Base-by-base conservation (phyloP, 2,113 vertebrate genomes). In the Myotis yumanensis region DNA sequence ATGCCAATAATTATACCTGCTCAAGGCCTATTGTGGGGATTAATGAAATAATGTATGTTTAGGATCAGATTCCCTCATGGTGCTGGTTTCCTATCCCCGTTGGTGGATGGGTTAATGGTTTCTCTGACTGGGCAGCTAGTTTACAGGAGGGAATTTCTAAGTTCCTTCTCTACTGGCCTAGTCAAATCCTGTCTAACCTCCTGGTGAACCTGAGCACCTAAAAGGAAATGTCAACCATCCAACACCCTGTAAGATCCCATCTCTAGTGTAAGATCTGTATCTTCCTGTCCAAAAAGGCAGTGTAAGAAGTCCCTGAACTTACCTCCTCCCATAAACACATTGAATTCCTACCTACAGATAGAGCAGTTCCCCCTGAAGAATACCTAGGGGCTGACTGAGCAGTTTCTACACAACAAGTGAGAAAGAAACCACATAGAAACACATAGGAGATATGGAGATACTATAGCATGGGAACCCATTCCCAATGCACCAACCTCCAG, bases 121-220 rank as follows among this genome's bases (percentile, higher is more conserved):
- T 35, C 48, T 57, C 2, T 48, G 37, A 48, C 14, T 75, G 57
- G 37, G 71, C 54, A 48, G 20, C 95, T 92, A 54, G 52, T 57
- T 14, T 3, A 52, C 32, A 35, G 40, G 6, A 80, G 46, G 76
- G 57, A 5, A 4, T 89, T 68, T 83, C 72, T 62, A 51, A 77
- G 40, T 73, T 43, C 43, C n/a, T 51, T 84, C 64, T 89, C 64
- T 86, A 59, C 32, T 71, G 64, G 80, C 64, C 68, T 7, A 5
- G 75, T 51, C 80, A 89, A 48, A 86, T 69, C 28, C 52, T 62
- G 12, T 84, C 66, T 46, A 37, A 35, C 62, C 73, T 51, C 22
- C 82, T 82, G 66, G 52, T 79, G 89, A 94, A 85, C 76, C 89
- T 57, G 77, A 64, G 77, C 54, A 48, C 95, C 51, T 5, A 68